These are phyloP conservation scores for Volucella bombylans DNA, from an alignment of 2,888 invertebrate genomes.

Conservation along the genomic window DNA sequence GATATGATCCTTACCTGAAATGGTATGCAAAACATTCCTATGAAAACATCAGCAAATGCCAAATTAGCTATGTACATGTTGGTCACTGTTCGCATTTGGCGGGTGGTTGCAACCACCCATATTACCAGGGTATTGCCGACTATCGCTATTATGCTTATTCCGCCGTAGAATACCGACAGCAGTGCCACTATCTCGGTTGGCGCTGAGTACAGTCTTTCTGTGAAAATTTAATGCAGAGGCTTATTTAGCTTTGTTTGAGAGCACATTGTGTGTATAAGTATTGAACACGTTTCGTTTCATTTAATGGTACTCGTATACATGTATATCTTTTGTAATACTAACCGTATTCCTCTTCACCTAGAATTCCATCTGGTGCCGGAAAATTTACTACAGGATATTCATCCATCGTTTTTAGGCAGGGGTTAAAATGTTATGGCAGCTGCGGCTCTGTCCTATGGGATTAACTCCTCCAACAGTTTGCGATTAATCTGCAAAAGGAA, in stretches of 20 bases:
- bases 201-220: constrained; percentile 88
- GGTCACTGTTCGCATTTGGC: constrained; percentile 91
- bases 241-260: constrained; percentile 34
- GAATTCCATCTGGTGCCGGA: constrained; percentile 76
- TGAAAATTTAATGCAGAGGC: constrained; percentile 72
- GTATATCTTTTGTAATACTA: constrained; percentile 68
- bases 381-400: constrained; percentile 76
- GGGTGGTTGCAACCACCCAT: constrained; percentile 90
- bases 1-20: constrained; percentile 85
- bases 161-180: constrained; percentile 90
- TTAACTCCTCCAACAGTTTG: constrained; percentile 50
- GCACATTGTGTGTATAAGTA: constrained; percentile 56
- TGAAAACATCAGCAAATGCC: constrained; percentile 92
- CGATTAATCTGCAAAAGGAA: constrained; percentile 58
- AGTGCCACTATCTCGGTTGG: constrained; percentile 89
- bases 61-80: constrained; percentile 94
- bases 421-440: constrained; percentile 34
- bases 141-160: constrained; percentile 91
- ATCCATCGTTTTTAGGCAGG: constrained; percentile 74
- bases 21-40: constrained; percentile 92
- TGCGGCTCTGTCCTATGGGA: constrained; percentile 42
- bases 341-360: constrained; percentile 81
- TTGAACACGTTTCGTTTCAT: constrained; percentile 51
- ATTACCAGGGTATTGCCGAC: constrained; percentile 93
- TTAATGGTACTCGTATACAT: constrained; percentile 1